Conservation (phyloP, 2,888 invertebrate genomes). For the Ophraella communa region DNA sequence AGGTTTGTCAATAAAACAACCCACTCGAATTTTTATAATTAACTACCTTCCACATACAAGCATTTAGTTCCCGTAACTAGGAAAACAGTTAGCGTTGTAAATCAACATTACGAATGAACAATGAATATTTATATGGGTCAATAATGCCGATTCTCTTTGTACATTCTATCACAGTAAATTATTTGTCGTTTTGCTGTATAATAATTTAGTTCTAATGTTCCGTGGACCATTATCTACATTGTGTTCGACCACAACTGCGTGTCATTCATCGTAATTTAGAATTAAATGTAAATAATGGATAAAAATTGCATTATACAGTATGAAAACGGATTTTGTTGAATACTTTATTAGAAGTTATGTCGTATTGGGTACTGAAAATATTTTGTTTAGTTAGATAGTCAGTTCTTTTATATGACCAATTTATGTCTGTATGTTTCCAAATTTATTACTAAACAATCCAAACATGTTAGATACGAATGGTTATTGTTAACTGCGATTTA, state of each 20-base stretch:
- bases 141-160: constrained; percentile 20
- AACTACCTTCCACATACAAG: background rate
- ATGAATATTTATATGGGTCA: constrained; percentile 36
- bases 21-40: background rate
- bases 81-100: constrained; percentile 32
- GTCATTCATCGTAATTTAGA: constrained; percentile 25
- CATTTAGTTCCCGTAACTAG: constrained; percentile 4
- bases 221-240: constrained; percentile 20
- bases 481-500: too few relatives aligned
- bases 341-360: too few relatives aligned
- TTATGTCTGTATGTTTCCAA: too few relatives aligned
- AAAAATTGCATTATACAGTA: constrained; percentile 12
- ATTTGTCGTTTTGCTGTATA: constrained; percentile 23
- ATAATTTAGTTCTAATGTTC: constrained; percentile 25
- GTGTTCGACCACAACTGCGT: constrained; percentile 23
- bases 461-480: too few relatives aligned
- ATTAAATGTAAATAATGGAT: constrained; percentile 9
- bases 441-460: too few relatives aligned
- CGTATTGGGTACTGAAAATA: background rate
- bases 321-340: constrained; percentile 9
- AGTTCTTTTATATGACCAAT: too few relatives aligned
- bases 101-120: constrained; percentile 25
- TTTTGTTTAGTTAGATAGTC: background rate
- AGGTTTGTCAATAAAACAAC: background rate
- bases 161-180: constrained; percentile 20